A percentile compares a stretch with the other conserved stretches of the same genome.
These are phyloP conservation scores for Sebastes aleutianus DNA, from an alignment of 2,797 vertebrate species.

Conservation along the genomic window DNA sequence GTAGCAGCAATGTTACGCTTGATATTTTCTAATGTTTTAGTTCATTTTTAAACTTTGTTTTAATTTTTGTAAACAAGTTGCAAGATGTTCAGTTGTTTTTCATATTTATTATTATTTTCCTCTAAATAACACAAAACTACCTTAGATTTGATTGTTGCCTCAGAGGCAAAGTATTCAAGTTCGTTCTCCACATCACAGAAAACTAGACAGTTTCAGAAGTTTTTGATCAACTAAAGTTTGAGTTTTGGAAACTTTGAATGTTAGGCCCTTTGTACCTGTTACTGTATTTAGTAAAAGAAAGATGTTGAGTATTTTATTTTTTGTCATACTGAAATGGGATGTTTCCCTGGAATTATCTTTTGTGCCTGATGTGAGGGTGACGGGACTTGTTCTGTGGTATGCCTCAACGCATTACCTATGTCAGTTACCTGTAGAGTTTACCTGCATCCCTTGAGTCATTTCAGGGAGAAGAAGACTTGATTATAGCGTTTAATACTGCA, in stretches of 20 bases:
- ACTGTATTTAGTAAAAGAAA: slow-evolving; percentile 1
- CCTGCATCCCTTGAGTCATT: background rate
- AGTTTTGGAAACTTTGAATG: background rate
- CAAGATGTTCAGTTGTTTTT: slow-evolving; percentile 7
- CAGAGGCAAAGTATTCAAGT: background rate
- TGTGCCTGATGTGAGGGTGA: background rate
- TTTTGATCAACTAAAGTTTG: background rate
- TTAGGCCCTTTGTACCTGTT: background rate
- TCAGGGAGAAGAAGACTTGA: background rate
- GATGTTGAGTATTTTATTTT: slow-evolving; percentile 2
- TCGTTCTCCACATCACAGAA: background rate
- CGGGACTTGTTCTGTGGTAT: background rate
- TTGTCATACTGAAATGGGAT: background rate
- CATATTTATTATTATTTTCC: background rate
- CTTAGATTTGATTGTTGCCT: background rate
- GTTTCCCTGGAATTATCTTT: background rate
- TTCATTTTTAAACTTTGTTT: background rate
- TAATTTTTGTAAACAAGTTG: slow-evolving; percentile 8
- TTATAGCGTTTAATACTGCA: background rate
- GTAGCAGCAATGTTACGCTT: background rate
- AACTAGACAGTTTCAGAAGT: background rate
- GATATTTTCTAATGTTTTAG: slow-evolving; percentile 6
- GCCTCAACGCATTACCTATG: background rate
- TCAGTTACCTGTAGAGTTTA: background rate
- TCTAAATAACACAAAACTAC: background rate